Conservation (phyloP, 2,113 vertebrate species). For the Rhea americana region DNA sequence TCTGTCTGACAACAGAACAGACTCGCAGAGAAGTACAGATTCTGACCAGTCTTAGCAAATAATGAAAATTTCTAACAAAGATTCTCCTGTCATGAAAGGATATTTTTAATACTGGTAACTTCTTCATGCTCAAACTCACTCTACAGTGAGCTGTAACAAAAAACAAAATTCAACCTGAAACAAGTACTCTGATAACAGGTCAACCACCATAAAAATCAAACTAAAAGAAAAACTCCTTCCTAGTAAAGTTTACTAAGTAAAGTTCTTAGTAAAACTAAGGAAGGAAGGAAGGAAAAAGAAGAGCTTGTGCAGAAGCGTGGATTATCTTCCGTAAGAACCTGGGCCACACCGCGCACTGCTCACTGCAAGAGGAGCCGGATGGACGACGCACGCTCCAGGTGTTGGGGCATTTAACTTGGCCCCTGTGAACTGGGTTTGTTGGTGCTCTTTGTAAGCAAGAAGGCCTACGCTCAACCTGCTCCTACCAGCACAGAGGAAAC, state of each 20-base stretch:
- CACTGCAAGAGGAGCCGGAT: not conserved
- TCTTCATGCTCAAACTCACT: not conserved
- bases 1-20: not conserved
- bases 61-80: not conserved
- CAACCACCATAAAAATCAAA: not conserved
- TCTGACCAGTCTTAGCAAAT: not conserved
- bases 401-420: not conserved
- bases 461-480: not conserved
- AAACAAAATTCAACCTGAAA: not conserved
- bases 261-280: not conserved
- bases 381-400: not conserved
- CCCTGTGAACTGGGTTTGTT: not conserved
- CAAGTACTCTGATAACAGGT: not conserved
- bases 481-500: not conserved
- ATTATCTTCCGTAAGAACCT: rapidly evolving
- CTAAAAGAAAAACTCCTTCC: not conserved
- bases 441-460: not conserved
- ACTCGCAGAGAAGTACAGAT: rapidly evolving
- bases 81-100: not conserved
- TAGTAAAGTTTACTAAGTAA: too few relatives aligned
- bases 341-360: not conserved
- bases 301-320: rapidly evolving
- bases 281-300: not conserved
- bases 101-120: not conserved
- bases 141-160: not conserved